Conservation (phyloP, 2,113 vertebrate species). For the Amphiprion percula region DNA sequence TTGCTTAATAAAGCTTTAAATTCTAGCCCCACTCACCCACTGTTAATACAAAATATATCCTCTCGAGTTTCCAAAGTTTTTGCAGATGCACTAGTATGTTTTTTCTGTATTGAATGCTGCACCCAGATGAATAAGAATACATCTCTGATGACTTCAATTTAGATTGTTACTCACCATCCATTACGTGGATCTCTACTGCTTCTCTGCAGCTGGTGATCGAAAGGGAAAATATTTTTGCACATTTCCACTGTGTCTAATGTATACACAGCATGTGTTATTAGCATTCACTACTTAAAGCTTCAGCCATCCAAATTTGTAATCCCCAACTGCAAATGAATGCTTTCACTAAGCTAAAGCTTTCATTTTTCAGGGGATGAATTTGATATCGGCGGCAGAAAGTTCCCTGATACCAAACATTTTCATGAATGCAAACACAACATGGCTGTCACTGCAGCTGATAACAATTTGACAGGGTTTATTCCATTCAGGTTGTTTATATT, state of each 20-base stretch:
- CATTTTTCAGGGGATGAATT: conserved; percentile 24
- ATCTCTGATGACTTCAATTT: no score
- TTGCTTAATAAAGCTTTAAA: neutral
- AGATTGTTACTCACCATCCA: neutral
- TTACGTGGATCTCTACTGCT: neutral
- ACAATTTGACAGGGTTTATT: conserved; percentile 39
- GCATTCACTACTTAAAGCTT: conserved; percentile 20
- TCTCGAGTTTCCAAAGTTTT: no score
- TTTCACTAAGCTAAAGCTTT: conserved; percentile 35
- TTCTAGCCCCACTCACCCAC: neutral
- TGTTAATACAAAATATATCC: neutral
- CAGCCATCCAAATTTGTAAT: conserved; percentile 41
- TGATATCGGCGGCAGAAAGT: conserved; percentile 38
- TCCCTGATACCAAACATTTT: conserved; percentile 53
- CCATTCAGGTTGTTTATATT: conserved; percentile 29
- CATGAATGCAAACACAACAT: conserved; percentile 52
- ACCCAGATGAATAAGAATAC: no score
- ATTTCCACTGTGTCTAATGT: conserved; percentile 7
- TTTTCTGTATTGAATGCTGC: no score
- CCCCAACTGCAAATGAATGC: conserved; percentile 25
- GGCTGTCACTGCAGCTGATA: conserved; percentile 42
- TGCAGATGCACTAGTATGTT: neutral
- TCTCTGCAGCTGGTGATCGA: neutral
- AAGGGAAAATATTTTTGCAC: neutral
- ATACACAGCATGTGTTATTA: conserved; percentile 14